Conservation (phyloP, 2,113 vertebrate species). For the Tauraco erythrolophus region DNA sequence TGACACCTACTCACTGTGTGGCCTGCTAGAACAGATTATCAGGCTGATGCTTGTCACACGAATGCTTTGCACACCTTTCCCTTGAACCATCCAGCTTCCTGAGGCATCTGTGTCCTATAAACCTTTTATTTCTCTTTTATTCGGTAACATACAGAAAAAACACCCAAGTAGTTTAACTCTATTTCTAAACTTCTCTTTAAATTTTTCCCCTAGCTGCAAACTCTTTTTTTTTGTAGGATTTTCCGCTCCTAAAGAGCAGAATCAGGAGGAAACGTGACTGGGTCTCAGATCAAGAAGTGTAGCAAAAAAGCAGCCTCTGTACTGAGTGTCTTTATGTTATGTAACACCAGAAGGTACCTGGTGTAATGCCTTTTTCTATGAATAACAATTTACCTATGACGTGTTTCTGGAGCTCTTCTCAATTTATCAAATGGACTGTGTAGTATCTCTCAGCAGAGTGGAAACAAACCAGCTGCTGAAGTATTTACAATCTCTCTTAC, state of each 20-base stretch:
- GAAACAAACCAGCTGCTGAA: slow-evolving; percentile 21
- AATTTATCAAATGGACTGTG: slow-evolving; percentile 27
- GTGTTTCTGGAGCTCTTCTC: neutral
- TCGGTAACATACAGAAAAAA: no score
- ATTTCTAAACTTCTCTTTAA: no score
- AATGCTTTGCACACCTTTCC: neutral
- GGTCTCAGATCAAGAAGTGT: neutral
- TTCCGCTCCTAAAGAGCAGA: no score
- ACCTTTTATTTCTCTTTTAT: no score
- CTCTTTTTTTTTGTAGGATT: no score
- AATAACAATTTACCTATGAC: neutral
- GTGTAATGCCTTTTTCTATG: neutral
- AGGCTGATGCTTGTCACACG: neutral
- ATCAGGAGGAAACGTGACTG: neutral
- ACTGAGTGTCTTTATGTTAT: neutral
- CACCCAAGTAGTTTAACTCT: no score
- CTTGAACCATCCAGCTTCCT: no score
- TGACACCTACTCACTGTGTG: neutral
- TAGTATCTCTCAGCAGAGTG: neutral
- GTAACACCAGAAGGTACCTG: neutral
- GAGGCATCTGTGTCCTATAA: no score
- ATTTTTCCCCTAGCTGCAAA: no score
- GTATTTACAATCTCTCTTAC: neutral
- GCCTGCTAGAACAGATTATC: neutral
- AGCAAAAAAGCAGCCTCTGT: neutral